phyloP scores from a whole-genome alignment of 2,113 vertebrate genomes.

The Cyanistes caeruleus region DNA sequence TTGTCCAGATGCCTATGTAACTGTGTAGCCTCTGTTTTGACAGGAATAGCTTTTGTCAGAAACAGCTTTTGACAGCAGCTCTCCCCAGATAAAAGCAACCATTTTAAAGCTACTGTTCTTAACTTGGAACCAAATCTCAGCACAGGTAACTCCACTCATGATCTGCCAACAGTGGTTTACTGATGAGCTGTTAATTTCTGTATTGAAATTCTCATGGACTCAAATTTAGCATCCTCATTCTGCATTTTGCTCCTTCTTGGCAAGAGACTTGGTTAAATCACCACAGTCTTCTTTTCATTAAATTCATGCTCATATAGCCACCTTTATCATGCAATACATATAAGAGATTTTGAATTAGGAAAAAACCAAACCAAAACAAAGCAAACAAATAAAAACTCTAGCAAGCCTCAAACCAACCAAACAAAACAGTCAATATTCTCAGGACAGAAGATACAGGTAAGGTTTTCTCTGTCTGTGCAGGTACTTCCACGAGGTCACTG shows the following conservation, averaged over 20 bases:
- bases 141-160: background rate
- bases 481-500: background rate
- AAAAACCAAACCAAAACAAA: background rate
- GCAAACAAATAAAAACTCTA: background rate
- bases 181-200: background rate
- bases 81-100: background rate
- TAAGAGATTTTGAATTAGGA: background rate
- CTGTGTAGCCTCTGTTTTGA: background rate
- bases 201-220: background rate
- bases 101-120: background rate
- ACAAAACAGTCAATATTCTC: background rate
- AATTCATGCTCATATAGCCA: background rate
- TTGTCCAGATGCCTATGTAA: background rate
- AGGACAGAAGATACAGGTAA: background rate
- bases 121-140: background rate
- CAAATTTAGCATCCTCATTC: background rate
- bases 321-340: background rate
- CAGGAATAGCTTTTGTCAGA: conserved; percentile 22
- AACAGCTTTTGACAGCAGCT: conserved; percentile 16
- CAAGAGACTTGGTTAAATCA: background rate
- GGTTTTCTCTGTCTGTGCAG: background rate
- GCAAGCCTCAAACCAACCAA: background rate
- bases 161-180: background rate
- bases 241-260: background rate
- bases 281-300: background rate